Percentiles rank a stretch among this genome's conserved stretches.
These are phyloP conservation scores for Atrichornis clamosus DNA, from an alignment of 2,113 vertebrate species.

Conservation along the genomic window DNA sequence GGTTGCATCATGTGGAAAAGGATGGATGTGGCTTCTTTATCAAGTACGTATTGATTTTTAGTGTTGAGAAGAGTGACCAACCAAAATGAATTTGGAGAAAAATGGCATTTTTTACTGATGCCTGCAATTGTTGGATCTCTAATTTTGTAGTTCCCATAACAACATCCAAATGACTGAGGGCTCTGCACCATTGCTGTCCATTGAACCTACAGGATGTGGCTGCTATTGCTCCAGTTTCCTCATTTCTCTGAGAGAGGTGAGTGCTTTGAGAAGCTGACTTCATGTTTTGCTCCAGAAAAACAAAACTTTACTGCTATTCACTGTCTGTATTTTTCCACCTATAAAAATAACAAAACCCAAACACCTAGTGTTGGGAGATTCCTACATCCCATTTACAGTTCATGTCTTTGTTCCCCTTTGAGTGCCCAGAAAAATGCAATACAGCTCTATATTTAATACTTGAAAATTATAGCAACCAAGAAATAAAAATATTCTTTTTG, in stretches of 20 bases:
- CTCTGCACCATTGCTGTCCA: not conserved
- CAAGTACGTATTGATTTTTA: not conserved
- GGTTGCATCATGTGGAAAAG: not conserved
- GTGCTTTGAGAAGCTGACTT: not conserved
- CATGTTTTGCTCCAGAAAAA: not conserved
- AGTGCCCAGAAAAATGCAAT: not conserved
- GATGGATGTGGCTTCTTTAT: not conserved
- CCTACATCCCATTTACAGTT: not conserved
- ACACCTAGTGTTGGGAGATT: not conserved
- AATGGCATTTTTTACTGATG: conserved; percentile 20
- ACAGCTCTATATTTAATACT: not conserved
- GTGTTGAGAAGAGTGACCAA: conserved; percentile 22
- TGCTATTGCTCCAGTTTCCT: not conserved
- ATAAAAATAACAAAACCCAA: not conserved
- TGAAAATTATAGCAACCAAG: not conserved
- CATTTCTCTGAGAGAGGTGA: not conserved
- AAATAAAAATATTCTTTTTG: not conserved
- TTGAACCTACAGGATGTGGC: not conserved
- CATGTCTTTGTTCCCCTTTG: not conserved
- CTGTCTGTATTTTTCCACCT: not conserved
- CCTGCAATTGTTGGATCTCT: conserved; percentile 38
- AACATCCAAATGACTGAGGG: conserved; percentile 58
- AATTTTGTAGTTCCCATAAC: conserved; percentile 69
- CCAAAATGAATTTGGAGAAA: conserved; percentile 9
- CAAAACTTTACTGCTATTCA: not conserved